Evolutionary conservation across 1,140 invertebrate species (phyloP).

Genomic region (Orchesella cincta): DNA sequence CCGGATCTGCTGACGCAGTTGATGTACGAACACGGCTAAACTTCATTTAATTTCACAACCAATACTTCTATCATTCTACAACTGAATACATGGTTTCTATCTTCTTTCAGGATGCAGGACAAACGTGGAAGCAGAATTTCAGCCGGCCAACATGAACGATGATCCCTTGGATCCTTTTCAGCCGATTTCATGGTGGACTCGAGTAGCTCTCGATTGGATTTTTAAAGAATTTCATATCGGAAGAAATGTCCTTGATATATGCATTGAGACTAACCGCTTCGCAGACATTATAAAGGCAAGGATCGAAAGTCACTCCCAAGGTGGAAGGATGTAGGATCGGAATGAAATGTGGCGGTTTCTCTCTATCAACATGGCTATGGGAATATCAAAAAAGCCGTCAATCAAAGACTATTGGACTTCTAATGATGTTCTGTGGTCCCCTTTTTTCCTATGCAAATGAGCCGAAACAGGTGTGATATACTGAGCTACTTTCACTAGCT

Average conservation of each 20-base stretch:
- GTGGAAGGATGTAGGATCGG: background rate
- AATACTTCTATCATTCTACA: too few relatives aligned
- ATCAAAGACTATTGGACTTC: background rate
- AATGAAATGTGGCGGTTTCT: background rate
- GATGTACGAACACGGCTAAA: too few relatives aligned
- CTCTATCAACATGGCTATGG: background rate
- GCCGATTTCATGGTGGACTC: background rate
- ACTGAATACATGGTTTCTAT: too few relatives aligned
- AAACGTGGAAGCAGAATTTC: too few relatives aligned
- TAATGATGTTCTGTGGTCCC: background rate
- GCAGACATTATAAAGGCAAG: background rate
- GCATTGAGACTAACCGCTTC: background rate
- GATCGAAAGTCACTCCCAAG: background rate
- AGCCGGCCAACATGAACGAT: too few relatives aligned
- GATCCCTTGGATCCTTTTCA: background rate
- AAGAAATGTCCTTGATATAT: background rate
- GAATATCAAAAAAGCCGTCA: background rate
- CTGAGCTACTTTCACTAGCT: too few relatives aligned
- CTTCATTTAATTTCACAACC: too few relatives aligned
- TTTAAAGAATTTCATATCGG: background rate
- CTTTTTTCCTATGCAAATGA: background rate
- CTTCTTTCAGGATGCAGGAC: too few relatives aligned
- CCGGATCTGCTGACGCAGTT: too few relatives aligned
- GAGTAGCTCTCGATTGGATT: background rate
- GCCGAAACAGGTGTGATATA: constrained; percentile 11